These are phyloP conservation scores for Eupithecia subfuscata DNA, from an alignment of 2,888 invertebrate genomes.

Conservation along the genomic window DNA sequence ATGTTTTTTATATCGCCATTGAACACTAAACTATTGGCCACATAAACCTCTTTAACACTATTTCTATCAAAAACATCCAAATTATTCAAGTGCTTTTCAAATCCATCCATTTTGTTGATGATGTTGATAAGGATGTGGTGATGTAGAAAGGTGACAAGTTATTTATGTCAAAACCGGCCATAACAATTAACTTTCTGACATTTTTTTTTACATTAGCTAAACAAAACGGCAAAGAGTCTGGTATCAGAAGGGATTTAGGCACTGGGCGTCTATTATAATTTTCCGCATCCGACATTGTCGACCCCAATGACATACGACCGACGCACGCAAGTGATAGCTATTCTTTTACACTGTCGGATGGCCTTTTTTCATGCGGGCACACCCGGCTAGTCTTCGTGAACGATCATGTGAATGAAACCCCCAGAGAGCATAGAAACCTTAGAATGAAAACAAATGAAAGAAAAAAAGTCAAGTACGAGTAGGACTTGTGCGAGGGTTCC, in stretches of 20 bases:
- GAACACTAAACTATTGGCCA: slow-evolving; percentile 55
- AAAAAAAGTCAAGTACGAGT: no score
- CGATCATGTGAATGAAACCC: no score
- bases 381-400: no score
- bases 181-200: neutral
- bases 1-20: slow-evolving; percentile 50
- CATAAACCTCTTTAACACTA: slow-evolving; percentile 49
- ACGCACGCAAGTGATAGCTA: no score
- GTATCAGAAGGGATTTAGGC: neutral
- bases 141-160: neutral
- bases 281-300: no score
- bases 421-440: no score
- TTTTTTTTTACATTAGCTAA: neutral
- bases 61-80: slow-evolving; percentile 56
- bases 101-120: slow-evolving; percentile 52
- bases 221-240: neutral
- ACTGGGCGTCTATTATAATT: neutral
- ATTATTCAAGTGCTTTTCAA: slow-evolving; percentile 55
- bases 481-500: no score
- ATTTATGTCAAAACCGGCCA: neutral
- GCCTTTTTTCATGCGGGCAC: no score
- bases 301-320: no score
- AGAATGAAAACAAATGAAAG: no score
- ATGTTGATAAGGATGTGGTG: neutral
- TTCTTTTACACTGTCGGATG: no score